Base-by-base conservation (phyloP, 2,113 vertebrate species). In the Scomber scombrus region DNA sequence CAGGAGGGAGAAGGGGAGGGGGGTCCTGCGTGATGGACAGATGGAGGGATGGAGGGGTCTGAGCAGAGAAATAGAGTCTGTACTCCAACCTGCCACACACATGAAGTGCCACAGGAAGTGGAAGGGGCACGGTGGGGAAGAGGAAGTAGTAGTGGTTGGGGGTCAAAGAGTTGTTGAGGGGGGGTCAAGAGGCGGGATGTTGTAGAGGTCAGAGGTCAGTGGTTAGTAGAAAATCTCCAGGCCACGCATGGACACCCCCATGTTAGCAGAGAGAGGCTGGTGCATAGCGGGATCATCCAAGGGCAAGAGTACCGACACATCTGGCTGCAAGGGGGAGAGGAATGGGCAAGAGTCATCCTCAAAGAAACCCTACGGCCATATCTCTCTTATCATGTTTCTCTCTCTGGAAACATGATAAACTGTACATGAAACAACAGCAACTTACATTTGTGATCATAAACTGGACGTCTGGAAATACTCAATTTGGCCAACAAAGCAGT, bases 211-310 rank as follows among this genome's bases (percentile, higher is more conserved):
- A 81, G 88, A 88, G 81, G 78, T 76, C 89, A 87, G 91, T 75
- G 89, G 95, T 95, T 96, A 96, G 95, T 95, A 95, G 95, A 95
- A 95, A 93, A 95, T 94, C 94, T 96, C 95, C 93, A 95, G 93
- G 93, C 95, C 94, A 78, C 95, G 93, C 86, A 94, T 92, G 85
- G 95, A 94, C 91, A 95, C 93, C 85, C 93, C 95, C 91, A 94
- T 95, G 93, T 95, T 95, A 95, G 95, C 87, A 91, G 95, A 94
- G 91, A 95, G 93, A 93, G 95, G 93, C 92, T 95, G 95, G 92
- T 92, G 93, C 93, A 95, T 93, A 93, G 93, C 92, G 66, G 94
- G 94, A 91, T 96, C 95, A 55, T 96, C 95, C 95, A 96, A 84
- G 80, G 95, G 93, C 92, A 95, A 95, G 88, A 96, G 95, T 71